Conservation (phyloP, 2,888 invertebrate species). For the Spodoptera exigua region DNA sequence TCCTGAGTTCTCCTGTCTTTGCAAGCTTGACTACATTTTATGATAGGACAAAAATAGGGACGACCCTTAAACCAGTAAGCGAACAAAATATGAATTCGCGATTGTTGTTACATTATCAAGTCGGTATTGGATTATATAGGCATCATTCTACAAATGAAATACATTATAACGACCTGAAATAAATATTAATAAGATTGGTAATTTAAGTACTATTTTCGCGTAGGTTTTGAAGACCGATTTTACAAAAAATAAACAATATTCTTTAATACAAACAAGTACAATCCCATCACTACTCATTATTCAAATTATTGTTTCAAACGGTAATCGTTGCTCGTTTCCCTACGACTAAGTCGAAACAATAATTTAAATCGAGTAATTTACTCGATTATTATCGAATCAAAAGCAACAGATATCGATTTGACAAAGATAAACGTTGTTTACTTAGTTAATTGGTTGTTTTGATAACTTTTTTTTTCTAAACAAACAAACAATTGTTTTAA, state of each 20-base stretch:
- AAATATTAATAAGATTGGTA: no score
- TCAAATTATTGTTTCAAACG: neutral
- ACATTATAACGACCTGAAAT: no score
- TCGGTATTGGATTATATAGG: no score
- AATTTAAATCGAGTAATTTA: slow-evolving; percentile 5
- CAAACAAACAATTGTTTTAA: slow-evolving; percentile 22
- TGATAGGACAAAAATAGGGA: slow-evolving; percentile 34
- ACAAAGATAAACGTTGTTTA: slow-evolving; percentile 13
- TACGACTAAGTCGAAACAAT: no score
- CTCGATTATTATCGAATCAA: slow-evolving; percentile 3
- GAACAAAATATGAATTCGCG: slow-evolving; percentile 27
- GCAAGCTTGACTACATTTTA: slow-evolving; percentile 40
- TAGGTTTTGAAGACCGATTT: neutral
- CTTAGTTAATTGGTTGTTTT: slow-evolving; percentile 21
- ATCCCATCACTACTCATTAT: no score
- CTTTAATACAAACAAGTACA: no score
- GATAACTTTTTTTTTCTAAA: slow-evolving; percentile 3
- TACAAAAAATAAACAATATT: neutral
- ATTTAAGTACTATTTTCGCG: no score
- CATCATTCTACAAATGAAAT: no score
- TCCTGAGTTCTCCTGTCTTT: slow-evolving; percentile 26
- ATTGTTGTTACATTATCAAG: slow-evolving; percentile 1
- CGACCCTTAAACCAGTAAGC: slow-evolving; percentile 13
- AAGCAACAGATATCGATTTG: slow-evolving; percentile 9
- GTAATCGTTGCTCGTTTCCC: neutral